phyloP scores from a whole-genome alignment of 1,140 invertebrate genomes.

The Latrodectus geometricus region DNA sequence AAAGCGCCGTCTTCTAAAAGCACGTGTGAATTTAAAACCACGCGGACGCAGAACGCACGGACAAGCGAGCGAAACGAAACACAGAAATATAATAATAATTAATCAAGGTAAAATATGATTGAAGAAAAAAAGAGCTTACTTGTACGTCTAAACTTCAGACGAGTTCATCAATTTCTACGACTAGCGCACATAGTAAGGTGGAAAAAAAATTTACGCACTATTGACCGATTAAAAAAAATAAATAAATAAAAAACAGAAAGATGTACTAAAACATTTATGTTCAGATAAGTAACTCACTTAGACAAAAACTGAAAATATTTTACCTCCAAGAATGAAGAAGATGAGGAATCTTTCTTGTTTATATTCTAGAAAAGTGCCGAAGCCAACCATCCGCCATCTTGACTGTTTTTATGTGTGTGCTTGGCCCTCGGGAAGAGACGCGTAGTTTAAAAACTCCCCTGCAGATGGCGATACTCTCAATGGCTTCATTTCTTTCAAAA shows the following conservation, averaged over 20 bases:
- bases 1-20: conserved; percentile 11
- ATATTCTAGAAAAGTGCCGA: conserved; percentile 59
- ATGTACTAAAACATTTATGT: background rate
- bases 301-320: conserved; percentile 42
- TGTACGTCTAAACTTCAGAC: background rate
- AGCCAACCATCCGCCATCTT: conserved; percentile 62
- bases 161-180: conserved; percentile 1
- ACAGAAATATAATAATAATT: conserved; percentile 31
- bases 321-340: conserved; percentile 47
- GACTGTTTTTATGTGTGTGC: conserved; percentile 62
- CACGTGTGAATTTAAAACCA: conserved; percentile 38
- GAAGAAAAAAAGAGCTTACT: background rate
- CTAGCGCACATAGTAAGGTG: background rate
- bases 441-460: conserved; percentile 57
- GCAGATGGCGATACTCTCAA: conserved; percentile 61
- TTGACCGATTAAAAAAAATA: conserved; percentile 41
- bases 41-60: conserved; percentile 1
- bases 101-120: conserved; percentile 1
- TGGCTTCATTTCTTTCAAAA: conserved; percentile 41
- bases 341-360: conserved; percentile 61
- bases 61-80: background rate
- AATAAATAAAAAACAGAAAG: conserved; percentile 29
- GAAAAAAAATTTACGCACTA: conserved; percentile 38
- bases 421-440: conserved; percentile 31
- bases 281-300: background rate